Evolutionary conservation across 1,140 invertebrate genomes (phyloP).

Genomic region (Akabosia matsudoensis): DNA sequence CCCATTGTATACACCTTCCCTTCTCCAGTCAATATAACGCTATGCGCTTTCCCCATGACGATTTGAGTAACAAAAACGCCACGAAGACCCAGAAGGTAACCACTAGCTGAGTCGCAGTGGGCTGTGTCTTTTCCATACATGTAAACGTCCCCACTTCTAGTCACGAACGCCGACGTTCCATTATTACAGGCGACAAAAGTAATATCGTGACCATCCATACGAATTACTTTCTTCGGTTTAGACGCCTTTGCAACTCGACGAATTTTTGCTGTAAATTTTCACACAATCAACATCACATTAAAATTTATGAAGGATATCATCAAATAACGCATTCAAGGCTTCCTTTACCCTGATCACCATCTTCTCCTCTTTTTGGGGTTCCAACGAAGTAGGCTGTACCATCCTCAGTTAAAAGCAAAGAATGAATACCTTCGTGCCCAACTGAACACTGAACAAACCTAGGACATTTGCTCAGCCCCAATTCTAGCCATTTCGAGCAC

Average conservation of each 20-base stretch:
- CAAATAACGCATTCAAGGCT: constrained; percentile 2
- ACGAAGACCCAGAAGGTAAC: constrained; percentile 68
- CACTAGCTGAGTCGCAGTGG: constrained; percentile 74
- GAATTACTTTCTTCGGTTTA: constrained; percentile 88
- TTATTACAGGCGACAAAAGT: constrained; percentile 85
- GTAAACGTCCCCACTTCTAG: constrained; percentile 78
- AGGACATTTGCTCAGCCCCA: constrained; percentile 70
- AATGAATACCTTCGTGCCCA: constrained; percentile 90
- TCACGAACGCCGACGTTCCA: constrained; percentile 87
- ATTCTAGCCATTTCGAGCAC: constrained; percentile 68
- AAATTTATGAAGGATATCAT: constrained; percentile 43
- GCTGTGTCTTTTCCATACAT: constrained; percentile 95
- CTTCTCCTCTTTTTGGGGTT: constrained; percentile 85
- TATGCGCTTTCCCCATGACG: constrained; percentile 91
- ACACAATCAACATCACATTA: constrained; percentile 45
- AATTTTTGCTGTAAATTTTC: constrained; percentile 61
- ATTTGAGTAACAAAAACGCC: constrained; percentile 79
- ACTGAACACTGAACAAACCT: constrained; percentile 75
- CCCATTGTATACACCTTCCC: constrained; percentile 94
- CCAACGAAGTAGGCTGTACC: constrained; percentile 84
- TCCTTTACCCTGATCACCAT: constrained; percentile 70
- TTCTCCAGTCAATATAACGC: constrained; percentile 78
- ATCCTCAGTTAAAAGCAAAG: constrained; percentile 81
- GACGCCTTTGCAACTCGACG: constrained; percentile 82
- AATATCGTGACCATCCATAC: constrained; percentile 80